Conservation (phyloP, 1,140 invertebrate genomes). For the Olivierus martensii region DNA sequence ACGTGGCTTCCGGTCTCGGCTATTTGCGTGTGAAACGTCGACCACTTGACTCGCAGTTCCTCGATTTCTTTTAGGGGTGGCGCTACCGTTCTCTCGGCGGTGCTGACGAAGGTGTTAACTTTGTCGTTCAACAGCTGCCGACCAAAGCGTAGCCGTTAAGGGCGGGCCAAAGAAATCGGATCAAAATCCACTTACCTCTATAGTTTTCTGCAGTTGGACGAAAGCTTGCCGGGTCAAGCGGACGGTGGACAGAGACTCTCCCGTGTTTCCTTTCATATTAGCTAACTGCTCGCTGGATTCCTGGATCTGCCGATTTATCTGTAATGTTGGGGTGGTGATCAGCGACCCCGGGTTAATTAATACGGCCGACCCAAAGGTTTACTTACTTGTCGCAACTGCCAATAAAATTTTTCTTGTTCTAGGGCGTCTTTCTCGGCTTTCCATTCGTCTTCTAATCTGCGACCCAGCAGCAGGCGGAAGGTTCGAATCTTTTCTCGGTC, state of each 20-base stretch:
- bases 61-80: conserved; percentile 44
- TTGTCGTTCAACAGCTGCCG: conserved; percentile 50
- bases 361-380: too few relatives aligned
- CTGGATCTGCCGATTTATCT: conserved; percentile 55
- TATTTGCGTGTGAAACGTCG: conserved; percentile 51
- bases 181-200: conserved; percentile 41
- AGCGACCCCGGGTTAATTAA: too few relatives aligned
- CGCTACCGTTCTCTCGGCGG: conserved; percentile 46
- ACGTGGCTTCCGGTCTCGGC: conserved; percentile 44
- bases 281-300: conserved; percentile 47
- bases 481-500: too few relatives aligned
- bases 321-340: too few relatives aligned
- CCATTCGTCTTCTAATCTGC: too few relatives aligned
- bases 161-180: conserved; percentile 26
- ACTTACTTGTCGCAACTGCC: too few relatives aligned
- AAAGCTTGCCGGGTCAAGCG: conserved; percentile 54
- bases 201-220: conserved; percentile 61
- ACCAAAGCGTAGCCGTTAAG: neutral
- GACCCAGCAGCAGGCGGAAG: too few relatives aligned
- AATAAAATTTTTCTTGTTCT: too few relatives aligned
- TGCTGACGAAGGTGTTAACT: conserved; percentile 54
- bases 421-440: too few relatives aligned
- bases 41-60: conserved; percentile 54
- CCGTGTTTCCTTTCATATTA: conserved; percentile 48
- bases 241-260: conserved; percentile 52